These are phyloP conservation scores for Bellardia bayeri DNA, from an alignment of 2,888 invertebrate species.

Conservation along the genomic window DNA sequence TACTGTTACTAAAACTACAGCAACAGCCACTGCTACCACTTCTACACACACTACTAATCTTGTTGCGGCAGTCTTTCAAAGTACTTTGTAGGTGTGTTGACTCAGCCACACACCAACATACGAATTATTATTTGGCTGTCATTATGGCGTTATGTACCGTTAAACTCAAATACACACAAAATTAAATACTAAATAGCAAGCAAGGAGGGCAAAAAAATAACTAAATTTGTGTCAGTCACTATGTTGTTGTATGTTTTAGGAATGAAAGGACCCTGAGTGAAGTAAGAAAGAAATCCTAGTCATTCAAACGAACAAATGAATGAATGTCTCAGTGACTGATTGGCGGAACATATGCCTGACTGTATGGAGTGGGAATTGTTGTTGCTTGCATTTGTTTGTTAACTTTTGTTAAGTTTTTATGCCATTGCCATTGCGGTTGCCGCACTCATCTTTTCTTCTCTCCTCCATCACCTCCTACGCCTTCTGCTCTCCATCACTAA, in stretches of 20 bases:
- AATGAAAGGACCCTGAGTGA: conserved; percentile 39
- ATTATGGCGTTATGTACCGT: conserved; percentile 64
- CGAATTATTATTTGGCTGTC: conserved; percentile 50
- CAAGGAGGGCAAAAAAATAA: conserved; percentile 13
- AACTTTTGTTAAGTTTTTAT: conserved; percentile 42
- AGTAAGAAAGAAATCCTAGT: neutral
- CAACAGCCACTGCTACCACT: neutral
- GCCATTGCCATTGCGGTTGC: conserved; percentile 46
- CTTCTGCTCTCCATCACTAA: neutral
- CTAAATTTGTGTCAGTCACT: conserved; percentile 32
- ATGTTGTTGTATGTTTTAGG: conserved; percentile 16
- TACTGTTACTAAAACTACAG: conserved; percentile 23
- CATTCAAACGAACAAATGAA: conserved; percentile 44
- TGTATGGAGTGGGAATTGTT: conserved; percentile 42
- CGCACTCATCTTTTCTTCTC: neutral
- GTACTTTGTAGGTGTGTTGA: neutral
- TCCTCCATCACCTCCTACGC: neutral
- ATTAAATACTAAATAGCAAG: conserved; percentile 25
- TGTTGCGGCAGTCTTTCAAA: conserved; percentile 8
- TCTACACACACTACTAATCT: conserved; percentile 31
- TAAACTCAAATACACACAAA: conserved; percentile 46
- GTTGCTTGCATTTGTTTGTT: conserved; percentile 45
- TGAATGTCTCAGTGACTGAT: conserved; percentile 36
- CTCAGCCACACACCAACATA: conserved; percentile 6
- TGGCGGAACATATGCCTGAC: conserved; percentile 23